Base-by-base conservation (phyloP, 2,113 vertebrate genomes). In the Archilochus colubris region DNA sequence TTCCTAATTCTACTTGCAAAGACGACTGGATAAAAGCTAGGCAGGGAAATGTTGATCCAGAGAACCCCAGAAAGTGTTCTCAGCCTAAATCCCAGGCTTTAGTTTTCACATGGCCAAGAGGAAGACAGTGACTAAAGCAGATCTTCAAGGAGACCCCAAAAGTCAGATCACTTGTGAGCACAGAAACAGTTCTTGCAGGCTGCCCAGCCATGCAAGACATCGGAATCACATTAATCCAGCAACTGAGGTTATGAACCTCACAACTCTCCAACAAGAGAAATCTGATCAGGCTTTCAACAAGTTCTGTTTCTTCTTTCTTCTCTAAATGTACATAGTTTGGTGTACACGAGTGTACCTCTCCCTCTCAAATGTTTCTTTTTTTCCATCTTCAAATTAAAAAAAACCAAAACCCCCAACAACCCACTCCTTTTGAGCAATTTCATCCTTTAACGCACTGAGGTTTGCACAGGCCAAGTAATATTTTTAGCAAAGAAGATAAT, bases 401-500 rank as follows among this genome's bases (percentile, higher is more conserved):
- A 76, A 62, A 83, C 73, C 36, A 53, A 93, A 95, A 95, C 86
- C 36, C 30, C 70, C 31, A 43, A 89, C 78, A 95, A 89, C 48
- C 43, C 33, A 86, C 78, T 92, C 82, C 43, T 90, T 73, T 51
- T 21, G 36, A 94, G 93, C 76, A 94, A 96, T 93, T 95, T 93
- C 55, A 95, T 88, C 57, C 79, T 93, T 86, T 59, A 94, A 86
- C 67, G 89, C n/a, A 54, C 21, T 61, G 72, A 68, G 20, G 58
- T 92, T 94, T 95, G 61, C 68, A 74, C 83, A 82, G 90, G 91
- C 92, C 92, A 91, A 84, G 51, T 79, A 94, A 94, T 75, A 44
- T 64, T 96, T 97, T 94, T 82, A 51, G 81, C 91, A 86, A 93
- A 95, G 76, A 89, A 91, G 70, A 61, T 92, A 95, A 97, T 88